A percentile compares a stretch with the other conserved stretches of the same genome.
Conservation (phyloP, 2,888 invertebrate species). For the Autographa gamma region DNA sequence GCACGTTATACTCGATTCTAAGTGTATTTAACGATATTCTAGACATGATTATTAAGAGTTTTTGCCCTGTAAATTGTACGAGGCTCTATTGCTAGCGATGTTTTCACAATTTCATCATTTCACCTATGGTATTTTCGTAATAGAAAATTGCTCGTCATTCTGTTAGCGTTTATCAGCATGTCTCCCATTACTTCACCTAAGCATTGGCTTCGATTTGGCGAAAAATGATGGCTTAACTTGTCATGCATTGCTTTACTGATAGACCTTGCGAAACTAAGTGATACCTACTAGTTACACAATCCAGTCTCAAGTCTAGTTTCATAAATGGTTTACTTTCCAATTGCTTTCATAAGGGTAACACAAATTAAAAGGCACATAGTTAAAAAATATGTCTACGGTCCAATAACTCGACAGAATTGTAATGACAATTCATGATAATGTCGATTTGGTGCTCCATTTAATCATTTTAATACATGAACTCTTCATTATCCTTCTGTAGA, state of each 20-base stretch:
- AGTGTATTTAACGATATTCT: conserved; percentile 16
- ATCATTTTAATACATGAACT: neutral
- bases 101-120: neutral
- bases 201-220: conserved; percentile 56
- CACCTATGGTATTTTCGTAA: conserved; percentile 4
- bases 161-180: conserved; percentile 1
- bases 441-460: conserved; percentile 27
- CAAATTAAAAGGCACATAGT: conserved; percentile 18
- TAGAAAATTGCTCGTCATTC: conserved; percentile 4
- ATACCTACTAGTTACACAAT: conserved; percentile 40
- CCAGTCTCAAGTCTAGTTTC: conserved; percentile 1
- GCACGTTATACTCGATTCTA: conserved; percentile 31
- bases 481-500: neutral
- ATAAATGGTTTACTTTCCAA: conserved; percentile 8
- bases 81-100: neutral
- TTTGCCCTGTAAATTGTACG: neutral
- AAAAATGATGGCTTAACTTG: conserved; percentile 61
- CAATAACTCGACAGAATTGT: neutral
- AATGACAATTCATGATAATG: conserved; percentile 19
- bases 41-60: conserved; percentile 6
- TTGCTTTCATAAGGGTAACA: conserved; percentile 19
- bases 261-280: conserved; percentile 62
- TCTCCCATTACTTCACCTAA: conserved; percentile 34
- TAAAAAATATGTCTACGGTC: neutral
- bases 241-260: conserved; percentile 45